Conservation (phyloP, 1,140 invertebrate genomes). For the Gonatopus flavifemur region DNA sequence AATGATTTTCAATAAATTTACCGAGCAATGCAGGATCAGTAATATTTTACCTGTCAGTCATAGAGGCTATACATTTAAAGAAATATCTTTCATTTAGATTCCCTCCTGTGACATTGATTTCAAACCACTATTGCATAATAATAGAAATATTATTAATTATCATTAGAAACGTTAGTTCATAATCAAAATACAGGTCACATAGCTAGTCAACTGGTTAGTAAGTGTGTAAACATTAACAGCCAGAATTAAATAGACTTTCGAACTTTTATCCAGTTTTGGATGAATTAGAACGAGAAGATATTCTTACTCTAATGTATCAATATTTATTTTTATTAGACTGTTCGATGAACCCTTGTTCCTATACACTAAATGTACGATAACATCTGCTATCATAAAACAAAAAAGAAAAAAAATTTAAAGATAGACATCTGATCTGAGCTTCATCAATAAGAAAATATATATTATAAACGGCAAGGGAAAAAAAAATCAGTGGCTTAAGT, state of each 20-base stretch:
- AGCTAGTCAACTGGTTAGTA: slow-evolving; percentile 19
- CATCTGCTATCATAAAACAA: no score
- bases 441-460: no score
- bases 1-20: slow-evolving; percentile 32
- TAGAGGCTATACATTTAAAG: slow-evolving; percentile 7
- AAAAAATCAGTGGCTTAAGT: no score
- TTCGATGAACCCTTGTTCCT: no score
- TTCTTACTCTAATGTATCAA: slow-evolving; percentile 1
- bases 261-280: no score
- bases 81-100: slow-evolving; percentile 16
- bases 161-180: slow-evolving; percentile 18
- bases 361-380: no score
- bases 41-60: slow-evolving; percentile 12
- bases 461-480: no score
- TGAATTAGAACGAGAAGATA: slow-evolving; percentile 16
- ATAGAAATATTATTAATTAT: slow-evolving; percentile 18
- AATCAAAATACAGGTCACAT: slow-evolving; percentile 23
- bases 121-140: slow-evolving; percentile 11
- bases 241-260: slow-evolving; percentile 10
- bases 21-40: slow-evolving; percentile 24
- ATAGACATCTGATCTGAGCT: no score
- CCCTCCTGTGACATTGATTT: slow-evolving; percentile 13
- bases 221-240: slow-evolving; percentile 7
- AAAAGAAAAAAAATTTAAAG: no score
- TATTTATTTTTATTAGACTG: not conserved